Evolutionary conservation across 2,797 vertebrate species (phyloP).

Genomic region (Acanthurus tractus): DNA sequence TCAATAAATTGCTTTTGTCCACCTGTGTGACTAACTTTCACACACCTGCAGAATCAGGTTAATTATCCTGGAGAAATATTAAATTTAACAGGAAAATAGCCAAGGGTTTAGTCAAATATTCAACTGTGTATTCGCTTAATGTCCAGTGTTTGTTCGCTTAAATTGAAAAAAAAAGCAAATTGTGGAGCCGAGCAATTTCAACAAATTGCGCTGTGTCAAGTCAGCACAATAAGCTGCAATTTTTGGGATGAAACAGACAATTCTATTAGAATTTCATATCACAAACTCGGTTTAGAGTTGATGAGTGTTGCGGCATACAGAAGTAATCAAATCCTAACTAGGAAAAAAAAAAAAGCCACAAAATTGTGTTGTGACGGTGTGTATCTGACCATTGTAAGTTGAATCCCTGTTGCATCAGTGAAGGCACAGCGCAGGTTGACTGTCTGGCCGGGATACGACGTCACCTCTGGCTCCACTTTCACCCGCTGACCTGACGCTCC

Average conservation of each 20-base stretch:
- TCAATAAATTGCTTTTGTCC: conserved; percentile 17
- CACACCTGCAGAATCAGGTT: conserved; percentile 7
- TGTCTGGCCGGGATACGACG: conserved; percentile 84
- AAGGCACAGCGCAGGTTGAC: conserved; percentile 88
- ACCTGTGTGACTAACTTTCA: conserved; percentile 21
- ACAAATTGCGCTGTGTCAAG: conserved; percentile 46
- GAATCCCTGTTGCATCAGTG: conserved; percentile 63
- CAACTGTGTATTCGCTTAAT: conserved; percentile 24
- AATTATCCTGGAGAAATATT: conserved; percentile 23
- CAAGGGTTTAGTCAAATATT: conserved; percentile 33
- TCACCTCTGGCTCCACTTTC: conserved; percentile 86
- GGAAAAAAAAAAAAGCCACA: not conserved
- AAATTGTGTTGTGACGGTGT: conserved; percentile 16
- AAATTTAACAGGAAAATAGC: conserved; percentile 22
- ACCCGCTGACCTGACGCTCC: conserved; percentile 83
- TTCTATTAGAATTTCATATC: conserved; percentile 53
- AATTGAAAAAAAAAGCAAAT: conserved; percentile 42
- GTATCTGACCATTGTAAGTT: conserved; percentile 86
- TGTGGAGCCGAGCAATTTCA: conserved; percentile 38
- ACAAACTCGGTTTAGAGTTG: conserved; percentile 44
- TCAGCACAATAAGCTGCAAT: conserved; percentile 58
- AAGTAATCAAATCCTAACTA: conserved; percentile 42
- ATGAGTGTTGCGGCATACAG: conserved; percentile 20
- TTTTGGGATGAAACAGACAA: conserved; percentile 41
- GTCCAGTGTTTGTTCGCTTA: conserved; percentile 10